phyloP scores from a whole-genome alignment of 2,888 invertebrate species.

The Tolmerus cingulatus region DNA sequence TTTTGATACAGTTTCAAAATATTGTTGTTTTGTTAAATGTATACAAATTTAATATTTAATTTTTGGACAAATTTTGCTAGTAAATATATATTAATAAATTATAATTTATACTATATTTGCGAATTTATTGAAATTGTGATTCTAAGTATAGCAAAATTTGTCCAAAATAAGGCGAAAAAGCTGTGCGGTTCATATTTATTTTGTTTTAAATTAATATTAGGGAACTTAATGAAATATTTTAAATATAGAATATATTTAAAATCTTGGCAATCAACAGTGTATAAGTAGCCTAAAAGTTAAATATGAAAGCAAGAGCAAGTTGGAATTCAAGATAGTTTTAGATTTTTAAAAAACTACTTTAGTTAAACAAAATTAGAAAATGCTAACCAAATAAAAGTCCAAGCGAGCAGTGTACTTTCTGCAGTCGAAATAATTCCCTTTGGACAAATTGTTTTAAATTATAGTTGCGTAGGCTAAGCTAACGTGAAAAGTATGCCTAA shows the following conservation, averaged over 20 bases:
- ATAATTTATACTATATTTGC: not conserved
- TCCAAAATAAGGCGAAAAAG: not conserved
- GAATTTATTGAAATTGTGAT: not conserved
- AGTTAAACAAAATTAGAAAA: too few species aligned
- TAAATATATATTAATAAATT: too few species aligned
- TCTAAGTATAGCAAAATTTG: not conserved
- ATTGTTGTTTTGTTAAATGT: conserved; percentile 56
- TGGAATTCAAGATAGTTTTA: not conserved
- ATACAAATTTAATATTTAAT: not conserved
- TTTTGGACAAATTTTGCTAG: not conserved
- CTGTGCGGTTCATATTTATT: not conserved
- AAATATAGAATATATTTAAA: not conserved
- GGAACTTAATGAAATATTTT: not conserved
- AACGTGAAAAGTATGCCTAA: too few species aligned
- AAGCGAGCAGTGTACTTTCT: too few species aligned
- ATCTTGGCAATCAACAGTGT: not conserved
- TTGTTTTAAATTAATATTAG: not conserved
- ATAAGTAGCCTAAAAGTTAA: not conserved
- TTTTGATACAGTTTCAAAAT: conserved; percentile 53
- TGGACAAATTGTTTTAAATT: too few species aligned
- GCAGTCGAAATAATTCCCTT: too few species aligned
- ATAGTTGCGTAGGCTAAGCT: too few species aligned
- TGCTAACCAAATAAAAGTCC: too few species aligned
- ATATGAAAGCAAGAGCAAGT: not conserved
- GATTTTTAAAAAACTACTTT: too few species aligned